Percentiles rank a stretch among this genome's conserved stretches.
Evolutionary conservation across 1,140 invertebrate species (phyloP).

Genomic region (Augochlora pura): DNA sequence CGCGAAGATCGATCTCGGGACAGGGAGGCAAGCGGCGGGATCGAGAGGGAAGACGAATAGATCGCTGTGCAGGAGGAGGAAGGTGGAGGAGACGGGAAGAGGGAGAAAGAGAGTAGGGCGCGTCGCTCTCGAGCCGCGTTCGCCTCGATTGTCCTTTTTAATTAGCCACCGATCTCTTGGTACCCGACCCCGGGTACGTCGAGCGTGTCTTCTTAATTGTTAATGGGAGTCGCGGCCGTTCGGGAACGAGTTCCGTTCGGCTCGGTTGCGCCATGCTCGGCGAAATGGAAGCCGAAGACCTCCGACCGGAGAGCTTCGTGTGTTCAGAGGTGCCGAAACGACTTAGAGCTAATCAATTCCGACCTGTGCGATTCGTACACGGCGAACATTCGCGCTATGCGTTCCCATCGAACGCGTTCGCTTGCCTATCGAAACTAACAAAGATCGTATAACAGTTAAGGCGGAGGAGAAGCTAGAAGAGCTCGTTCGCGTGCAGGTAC

Average conservation of each 20-base stretch:
- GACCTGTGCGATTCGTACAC: neutral
- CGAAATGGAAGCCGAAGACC: neutral
- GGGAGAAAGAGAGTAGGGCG: neutral
- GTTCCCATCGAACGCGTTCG: too few relatives aligned
- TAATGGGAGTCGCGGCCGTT: slow-evolving; percentile 62
- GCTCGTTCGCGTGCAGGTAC: too few relatives aligned
- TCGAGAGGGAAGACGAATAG: slow-evolving; percentile 34
- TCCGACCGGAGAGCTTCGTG: neutral
- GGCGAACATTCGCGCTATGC: too few relatives aligned
- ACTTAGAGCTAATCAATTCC: slow-evolving; percentile 6
- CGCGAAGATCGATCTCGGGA: slow-evolving; percentile 32
- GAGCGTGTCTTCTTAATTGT: slow-evolving; percentile 67
- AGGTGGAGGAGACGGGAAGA: neutral
- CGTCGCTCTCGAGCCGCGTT: slow-evolving; percentile 23
- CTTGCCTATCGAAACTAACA: too few relatives aligned
- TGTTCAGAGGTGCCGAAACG: neutral
- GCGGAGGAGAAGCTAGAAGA: too few relatives aligned
- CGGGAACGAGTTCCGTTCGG: slow-evolving; percentile 57
- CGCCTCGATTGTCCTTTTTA: slow-evolving; percentile 63
- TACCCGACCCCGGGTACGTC: slow-evolving; percentile 11
- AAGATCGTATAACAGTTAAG: too few relatives aligned
- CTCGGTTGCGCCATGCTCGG: neutral
- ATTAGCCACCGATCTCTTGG: slow-evolving; percentile 57
- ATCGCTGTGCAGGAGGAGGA: too few relatives aligned
- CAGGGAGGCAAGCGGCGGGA: neutral